phyloP scores from a whole-genome alignment of 2,888 invertebrate species.

The Tetrapedia diversipes region DNA sequence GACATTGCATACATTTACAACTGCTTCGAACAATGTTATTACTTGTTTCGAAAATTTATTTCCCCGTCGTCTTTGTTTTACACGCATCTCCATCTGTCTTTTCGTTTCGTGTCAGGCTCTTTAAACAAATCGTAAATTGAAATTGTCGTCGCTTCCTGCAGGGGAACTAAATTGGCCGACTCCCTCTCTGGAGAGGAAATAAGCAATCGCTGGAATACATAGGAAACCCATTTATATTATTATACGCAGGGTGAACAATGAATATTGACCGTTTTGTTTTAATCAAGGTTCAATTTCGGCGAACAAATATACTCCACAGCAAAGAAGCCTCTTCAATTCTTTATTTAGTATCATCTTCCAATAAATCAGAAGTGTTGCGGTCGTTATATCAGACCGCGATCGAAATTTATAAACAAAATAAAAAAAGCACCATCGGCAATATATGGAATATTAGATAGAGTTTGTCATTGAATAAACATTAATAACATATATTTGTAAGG shows the following conservation, averaged over 20 bases:
- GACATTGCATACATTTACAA: too few relatives aligned
- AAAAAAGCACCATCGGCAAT: too few relatives aligned
- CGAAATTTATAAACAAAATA: too few relatives aligned
- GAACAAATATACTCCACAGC: conserved; percentile 22
- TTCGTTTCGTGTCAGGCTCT: conserved; percentile 54
- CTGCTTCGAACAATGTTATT: too few relatives aligned
- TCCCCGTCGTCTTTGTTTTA: conserved; percentile 1
- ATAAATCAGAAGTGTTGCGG: too few relatives aligned
- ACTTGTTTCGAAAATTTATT: not conserved
- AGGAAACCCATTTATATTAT: conserved; percentile 69
- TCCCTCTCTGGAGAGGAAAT: conserved; percentile 71
- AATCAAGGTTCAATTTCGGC: conserved; percentile 43
- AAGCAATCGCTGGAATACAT: conserved; percentile 70
- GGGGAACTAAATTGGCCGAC: conserved; percentile 76
- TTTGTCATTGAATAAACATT: too few relatives aligned
- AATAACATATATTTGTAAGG: too few relatives aligned
- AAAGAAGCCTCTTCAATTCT: too few relatives aligned
- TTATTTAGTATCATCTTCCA: too few relatives aligned
- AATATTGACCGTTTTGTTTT: conserved; percentile 48
- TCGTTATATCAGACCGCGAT: too few relatives aligned
- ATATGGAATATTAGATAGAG: too few relatives aligned
- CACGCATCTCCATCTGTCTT: conserved; percentile 16
- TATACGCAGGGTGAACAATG: conserved; percentile 54
- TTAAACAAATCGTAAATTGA: conserved; percentile 79
- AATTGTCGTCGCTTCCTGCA: conserved; percentile 81